Evolutionary conservation across 2,797 vertebrate genomes (phyloP), one percentile per base, ranked within the genome.

Genomic region (Gobio occitaniae): DNA sequence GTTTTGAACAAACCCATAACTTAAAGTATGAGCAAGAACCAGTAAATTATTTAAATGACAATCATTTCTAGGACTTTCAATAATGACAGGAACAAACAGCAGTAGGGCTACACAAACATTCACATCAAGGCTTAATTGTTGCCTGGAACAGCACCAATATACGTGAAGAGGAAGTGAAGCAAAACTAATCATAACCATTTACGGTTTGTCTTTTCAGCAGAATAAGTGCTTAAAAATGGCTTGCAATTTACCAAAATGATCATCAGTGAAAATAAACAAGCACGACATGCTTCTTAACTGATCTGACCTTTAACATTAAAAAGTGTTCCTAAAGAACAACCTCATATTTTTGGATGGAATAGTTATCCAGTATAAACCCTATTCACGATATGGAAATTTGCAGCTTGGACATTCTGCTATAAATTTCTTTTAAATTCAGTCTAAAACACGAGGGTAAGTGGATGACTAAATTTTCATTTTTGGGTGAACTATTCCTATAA

Each of bases 231-330:
- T 77, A 41, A 69, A 85, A 59, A 69, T n/a, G 21, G n/a, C 38
- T 38, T 15, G 63, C 38, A 59, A 80, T 77, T 86, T 78, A 78
- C 65, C 19, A 13, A 84, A 32, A 77, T 48, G 47, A 88, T 69
- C 52, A 84, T 68, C 77, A 44, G 19, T 25, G 47, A 54, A 78
- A 85, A 47, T 25, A 38, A 47, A 50, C n/a, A 56, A 52, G 48
- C 4, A 12, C 19, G 19, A 66, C 44, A 80, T 8, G 13, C 16
- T 38, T 52, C 59, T 41, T 36, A 59, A 38, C 12, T 10, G 12
- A 59, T 77, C 36, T 77, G 7, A 25, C 38, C 36, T n/a, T 15
- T 32, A 65, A 16, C 47, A 80, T 68, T 38, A 36, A 29, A 59
- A 85, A 44, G 52, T 66, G 32, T 38, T 83, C 3, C 36, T 29